Evolutionary conservation across 2,113 vertebrate species (phyloP).

Genomic region (Pholis gunnellus): DNA sequence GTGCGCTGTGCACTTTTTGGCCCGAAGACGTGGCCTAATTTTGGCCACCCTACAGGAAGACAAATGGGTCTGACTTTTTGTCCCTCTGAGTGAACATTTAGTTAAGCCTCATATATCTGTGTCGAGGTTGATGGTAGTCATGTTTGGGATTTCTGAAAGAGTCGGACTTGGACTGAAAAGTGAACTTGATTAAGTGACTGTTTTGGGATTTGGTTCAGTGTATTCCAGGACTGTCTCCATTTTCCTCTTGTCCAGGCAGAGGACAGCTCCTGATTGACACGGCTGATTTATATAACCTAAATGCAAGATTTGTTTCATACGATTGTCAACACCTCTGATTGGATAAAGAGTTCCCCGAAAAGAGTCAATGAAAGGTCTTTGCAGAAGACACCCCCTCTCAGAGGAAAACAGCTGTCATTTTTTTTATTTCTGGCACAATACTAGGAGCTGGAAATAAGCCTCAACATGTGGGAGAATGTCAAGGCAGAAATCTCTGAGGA

Average conservation of each 20-base stretch:
- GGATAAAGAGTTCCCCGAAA: constrained; percentile 28
- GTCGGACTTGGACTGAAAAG: constrained; percentile 31
- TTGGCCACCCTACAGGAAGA: constrained; percentile 26
- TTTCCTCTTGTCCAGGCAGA: neutral
- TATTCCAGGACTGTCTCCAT: constrained; percentile 35
- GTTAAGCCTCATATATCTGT: constrained; percentile 4
- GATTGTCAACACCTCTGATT: constrained; percentile 50
- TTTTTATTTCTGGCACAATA: constrained; percentile 73
- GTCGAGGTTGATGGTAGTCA: constrained; percentile 9
- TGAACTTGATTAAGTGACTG: constrained; percentile 41
- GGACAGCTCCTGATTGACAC: constrained; percentile 23
- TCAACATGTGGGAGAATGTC: constrained; percentile 75
- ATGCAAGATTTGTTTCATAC: constrained; percentile 17
- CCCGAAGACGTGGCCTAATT: constrained; percentile 16
- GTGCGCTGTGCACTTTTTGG: constrained; percentile 4
- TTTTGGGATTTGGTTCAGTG: constrained; percentile 29
- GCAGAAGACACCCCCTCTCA: constrained; percentile 48
- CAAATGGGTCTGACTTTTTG: constrained; percentile 37
- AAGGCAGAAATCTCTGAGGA: constrained; percentile 65
- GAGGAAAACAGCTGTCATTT: constrained; percentile 78
- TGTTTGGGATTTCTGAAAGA: constrained; percentile 41
- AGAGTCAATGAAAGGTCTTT: constrained; percentile 41
- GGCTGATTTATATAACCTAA: constrained; percentile 17
- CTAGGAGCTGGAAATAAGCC: constrained; percentile 64
- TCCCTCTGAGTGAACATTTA: constrained; percentile 36